These are phyloP conservation scores for Boloria euphrosyne DNA, from an alignment of 2,888 invertebrate genomes.

Conservation along the genomic window DNA sequence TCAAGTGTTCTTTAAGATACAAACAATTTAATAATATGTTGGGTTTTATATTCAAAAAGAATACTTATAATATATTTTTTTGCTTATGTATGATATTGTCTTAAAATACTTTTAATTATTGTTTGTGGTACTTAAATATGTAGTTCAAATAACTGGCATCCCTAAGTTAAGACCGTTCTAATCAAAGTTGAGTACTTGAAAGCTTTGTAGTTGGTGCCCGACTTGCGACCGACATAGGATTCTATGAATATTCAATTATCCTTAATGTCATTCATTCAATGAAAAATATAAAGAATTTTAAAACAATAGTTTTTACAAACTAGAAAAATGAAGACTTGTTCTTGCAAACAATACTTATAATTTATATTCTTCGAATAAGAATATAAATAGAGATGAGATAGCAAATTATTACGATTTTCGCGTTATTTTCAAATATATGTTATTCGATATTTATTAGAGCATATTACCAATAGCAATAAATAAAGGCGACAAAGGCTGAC, in stretches of 20 bases:
- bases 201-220: slow-evolving; percentile 62
- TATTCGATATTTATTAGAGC: slow-evolving; percentile 22
- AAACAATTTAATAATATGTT: too few relatives aligned
- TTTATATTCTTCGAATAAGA: not conserved
- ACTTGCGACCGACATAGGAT: slow-evolving; percentile 72
- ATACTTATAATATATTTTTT: too few relatives aligned
- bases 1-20: too few relatives aligned
- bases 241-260: slow-evolving; percentile 77
- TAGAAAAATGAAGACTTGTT: not conserved
- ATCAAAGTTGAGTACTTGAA: slow-evolving; percentile 44
- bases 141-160: slow-evolving; percentile 44
- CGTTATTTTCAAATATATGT: not conserved
- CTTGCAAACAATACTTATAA: not conserved
- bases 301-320: not conserved
- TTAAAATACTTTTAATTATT: too few relatives aligned
- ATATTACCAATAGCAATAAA: slow-evolving; percentile 46
- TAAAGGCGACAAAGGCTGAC: slow-evolving; percentile 55
- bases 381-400: not conserved
- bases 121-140: too few relatives aligned
- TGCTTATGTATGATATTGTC: too few relatives aligned
- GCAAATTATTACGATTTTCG: not conserved
- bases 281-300: slow-evolving; percentile 51
- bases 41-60: too few relatives aligned
- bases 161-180: slow-evolving; percentile 48
- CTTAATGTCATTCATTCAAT: slow-evolving; percentile 67